Base-by-base conservation (phyloP, 2,888 invertebrate genomes). In the Therioaphis trifolii region DNA sequence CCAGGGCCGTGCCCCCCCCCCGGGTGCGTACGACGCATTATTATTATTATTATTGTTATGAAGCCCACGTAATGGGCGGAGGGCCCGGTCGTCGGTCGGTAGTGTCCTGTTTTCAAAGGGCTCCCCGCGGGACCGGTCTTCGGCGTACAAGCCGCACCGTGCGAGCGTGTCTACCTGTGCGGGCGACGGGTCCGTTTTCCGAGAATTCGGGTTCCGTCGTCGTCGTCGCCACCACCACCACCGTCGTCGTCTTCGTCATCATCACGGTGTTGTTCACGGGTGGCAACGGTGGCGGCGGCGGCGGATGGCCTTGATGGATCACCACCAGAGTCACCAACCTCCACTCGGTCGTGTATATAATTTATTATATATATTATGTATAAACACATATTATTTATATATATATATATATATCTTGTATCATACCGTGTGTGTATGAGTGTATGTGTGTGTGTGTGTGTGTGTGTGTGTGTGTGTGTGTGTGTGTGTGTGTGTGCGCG, bases 281-380 rank as follows among this genome's bases (percentile, higher is more conserved):
- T 46, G 79, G 79, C 68, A 46, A 43, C 71, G 58, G 46, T 27
- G 63, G 76, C 46, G 21, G 63, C 71, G 71, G 80, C n/a, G n/a
- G n/a, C 71, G 21, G 49, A 82, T 74, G 80, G 72, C 80, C 80
- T 82, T 82, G 80, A 82, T 63, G 80, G 72, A 82, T 80, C 66
- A 66, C 80, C 72, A 61, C 80, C 72, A 72, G 80, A 82, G 80
- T 82, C 80, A 82, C 80, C 80, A 72, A 82, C 80, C 72, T 82
- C 80, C 72, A 24, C 80, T 61, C 80, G 68, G 79, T 52, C 40
- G 40, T 49, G 49, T 43, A 49, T n/a, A 72, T 14, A 29, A 5
- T 43, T n/a, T 43, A 43, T 15, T 18, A 71, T 4, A 49, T 2
- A n/a, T 7, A 27, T 9, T 18, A n/a, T n/a, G n/a, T n/a, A n/a